These are phyloP conservation scores for Neopipo cinnamomea DNA, from an alignment of 2,113 vertebrate genomes.

Conservation along the genomic window DNA sequence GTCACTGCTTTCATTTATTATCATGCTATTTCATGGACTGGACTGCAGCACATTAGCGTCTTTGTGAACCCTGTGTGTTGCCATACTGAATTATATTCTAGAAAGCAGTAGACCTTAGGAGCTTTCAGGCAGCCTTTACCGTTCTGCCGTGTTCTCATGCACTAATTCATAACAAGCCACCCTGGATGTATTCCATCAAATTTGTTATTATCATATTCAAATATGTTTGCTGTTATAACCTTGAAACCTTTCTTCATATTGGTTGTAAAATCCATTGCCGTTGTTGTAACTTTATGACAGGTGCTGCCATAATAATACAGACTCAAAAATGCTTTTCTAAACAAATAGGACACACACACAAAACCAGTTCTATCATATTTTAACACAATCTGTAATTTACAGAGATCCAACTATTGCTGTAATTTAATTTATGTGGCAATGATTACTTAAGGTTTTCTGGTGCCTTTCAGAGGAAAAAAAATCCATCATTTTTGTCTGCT, in stretches of 20 bases:
- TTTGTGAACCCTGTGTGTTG: neutral
- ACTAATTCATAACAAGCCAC: neutral
- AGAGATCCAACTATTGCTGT: neutral
- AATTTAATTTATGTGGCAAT: neutral
- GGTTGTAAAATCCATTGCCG: neutral
- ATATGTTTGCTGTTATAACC: neutral
- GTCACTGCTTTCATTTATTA: neutral
- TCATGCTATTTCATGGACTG: neutral
- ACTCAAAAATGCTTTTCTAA: neutral
- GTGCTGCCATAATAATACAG: neutral
- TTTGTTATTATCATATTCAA: conserved; percentile 1
- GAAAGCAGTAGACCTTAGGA: neutral
- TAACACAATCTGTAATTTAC: neutral
- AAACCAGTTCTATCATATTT: neutral
- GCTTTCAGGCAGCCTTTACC: neutral
- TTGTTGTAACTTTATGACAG: neutral
- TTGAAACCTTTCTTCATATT: neutral
- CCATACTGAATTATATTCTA: neutral
- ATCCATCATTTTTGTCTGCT: neutral
- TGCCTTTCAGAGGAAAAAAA: neutral
- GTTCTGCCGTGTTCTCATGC: neutral
- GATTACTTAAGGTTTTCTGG: neutral
- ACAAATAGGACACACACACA: neutral
- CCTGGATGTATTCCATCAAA: neutral
- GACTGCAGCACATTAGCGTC: neutral